These are phyloP conservation scores for Chelon auratus DNA, from an alignment of 2,797 vertebrate species.

Conservation along the genomic window DNA sequence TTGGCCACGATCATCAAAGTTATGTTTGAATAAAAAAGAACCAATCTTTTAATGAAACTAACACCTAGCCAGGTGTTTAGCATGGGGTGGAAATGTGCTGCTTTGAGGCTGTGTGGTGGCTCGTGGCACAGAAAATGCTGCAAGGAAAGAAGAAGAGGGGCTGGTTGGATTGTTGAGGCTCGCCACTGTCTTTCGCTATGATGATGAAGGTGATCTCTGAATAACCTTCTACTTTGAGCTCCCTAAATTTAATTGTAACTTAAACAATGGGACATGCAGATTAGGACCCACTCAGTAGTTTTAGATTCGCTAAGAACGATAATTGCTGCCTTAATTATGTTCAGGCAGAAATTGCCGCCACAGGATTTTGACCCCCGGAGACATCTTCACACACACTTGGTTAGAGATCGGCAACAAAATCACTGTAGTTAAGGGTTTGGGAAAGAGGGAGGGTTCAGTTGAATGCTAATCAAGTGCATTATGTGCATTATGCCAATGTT, in stretches of 20 bases:
- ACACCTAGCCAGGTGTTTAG: conserved; percentile 14
- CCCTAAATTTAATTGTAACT: neutral
- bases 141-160: neutral
- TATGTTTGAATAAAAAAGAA: conserved; percentile 6
- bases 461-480: neutral
- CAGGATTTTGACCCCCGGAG: conserved; percentile 5
- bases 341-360: conserved; percentile 7
- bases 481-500: neutral
- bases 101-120: neutral
- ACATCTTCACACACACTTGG: neutral
- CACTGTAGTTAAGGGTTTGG: neutral
- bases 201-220: neutral
- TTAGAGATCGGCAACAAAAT: neutral
- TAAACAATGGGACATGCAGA: neutral
- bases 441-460: neutral
- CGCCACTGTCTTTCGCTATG: neutral
- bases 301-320: conserved; percentile 4
- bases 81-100: neutral
- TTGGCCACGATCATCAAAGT: conserved; percentile 1
- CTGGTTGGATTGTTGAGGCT: neutral
- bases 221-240: neutral
- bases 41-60: conserved; percentile 21
- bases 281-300: neutral
- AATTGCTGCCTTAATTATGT: neutral
- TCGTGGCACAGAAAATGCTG: neutral